Conservation (phyloP, 2,797 vertebrate genomes). For the Tachyglossus aculeatus region DNA sequence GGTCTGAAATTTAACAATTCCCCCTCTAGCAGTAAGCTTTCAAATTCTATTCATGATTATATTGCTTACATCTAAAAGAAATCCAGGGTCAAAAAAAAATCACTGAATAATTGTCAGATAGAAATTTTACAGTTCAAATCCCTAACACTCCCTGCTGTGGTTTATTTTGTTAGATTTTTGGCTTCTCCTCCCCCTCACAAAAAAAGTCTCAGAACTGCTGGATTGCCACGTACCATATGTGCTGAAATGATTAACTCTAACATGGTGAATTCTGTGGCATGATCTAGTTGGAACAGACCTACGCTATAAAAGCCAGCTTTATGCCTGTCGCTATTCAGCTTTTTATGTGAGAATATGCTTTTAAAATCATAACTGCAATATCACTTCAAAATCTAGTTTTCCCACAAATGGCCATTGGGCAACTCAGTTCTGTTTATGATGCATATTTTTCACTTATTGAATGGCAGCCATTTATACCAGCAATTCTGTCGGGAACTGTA, state of each 20-base stretch:
- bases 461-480: neutral
- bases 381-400: slow-evolving; percentile 36
- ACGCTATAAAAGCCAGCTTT: slow-evolving; percentile 40
- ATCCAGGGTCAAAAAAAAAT: neutral
- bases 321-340: slow-evolving; percentile 14
- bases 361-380: slow-evolving; percentile 33
- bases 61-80: neutral
- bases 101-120: slow-evolving; percentile 1
- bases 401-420: neutral
- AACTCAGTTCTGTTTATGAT: slow-evolving; percentile 2
- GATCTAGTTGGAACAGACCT: slow-evolving; percentile 40
- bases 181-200: neutral
- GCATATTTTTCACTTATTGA: neutral
- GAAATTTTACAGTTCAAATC: neutral
- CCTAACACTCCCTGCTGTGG: neutral
- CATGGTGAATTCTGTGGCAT: slow-evolving; percentile 44
- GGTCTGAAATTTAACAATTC: neutral
- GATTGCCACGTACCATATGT: slow-evolving; percentile 42
- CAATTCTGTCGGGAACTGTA: neutral
- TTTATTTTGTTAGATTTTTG: slow-evolving; percentile 7
- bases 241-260: slow-evolving; percentile 34
- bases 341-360: slow-evolving; percentile 24
- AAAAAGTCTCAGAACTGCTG: slow-evolving; percentile 39
- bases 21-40: neutral
- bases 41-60: too few species aligned